Evolutionary conservation across 1,140 invertebrate species (phyloP).

Genomic region (Bombus confusus): DNA sequence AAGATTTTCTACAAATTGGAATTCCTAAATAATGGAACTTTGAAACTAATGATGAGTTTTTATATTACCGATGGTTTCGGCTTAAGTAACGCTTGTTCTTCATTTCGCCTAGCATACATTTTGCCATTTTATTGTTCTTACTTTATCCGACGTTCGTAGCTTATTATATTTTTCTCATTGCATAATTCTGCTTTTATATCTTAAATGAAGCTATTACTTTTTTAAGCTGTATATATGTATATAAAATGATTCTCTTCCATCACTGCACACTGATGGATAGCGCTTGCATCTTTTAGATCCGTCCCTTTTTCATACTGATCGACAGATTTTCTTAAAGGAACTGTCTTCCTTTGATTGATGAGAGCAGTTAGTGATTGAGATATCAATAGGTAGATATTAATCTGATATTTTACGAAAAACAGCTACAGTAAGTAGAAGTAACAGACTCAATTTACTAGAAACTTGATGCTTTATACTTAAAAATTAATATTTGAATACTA

Average conservation of each 20-base stretch:
- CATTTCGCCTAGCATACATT: too few relatives aligned
- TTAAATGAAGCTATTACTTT: too few relatives aligned
- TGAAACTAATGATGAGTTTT: too few relatives aligned
- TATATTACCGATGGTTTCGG: too few relatives aligned
- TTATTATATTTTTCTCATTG: too few relatives aligned
- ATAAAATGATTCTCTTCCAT: neutral
- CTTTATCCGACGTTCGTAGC: too few relatives aligned
- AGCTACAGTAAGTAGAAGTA: neutral
- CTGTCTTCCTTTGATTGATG: constrained; percentile 10
- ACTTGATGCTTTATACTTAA: neutral
- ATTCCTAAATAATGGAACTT: too few relatives aligned
- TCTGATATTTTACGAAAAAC: neutral
- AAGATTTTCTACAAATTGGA: too few relatives aligned
- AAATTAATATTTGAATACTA: neutral
- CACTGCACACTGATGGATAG: neutral
- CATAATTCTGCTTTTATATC: too few relatives aligned
- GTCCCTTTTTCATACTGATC: neutral
- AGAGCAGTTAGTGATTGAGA: neutral
- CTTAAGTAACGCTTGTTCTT: too few relatives aligned
- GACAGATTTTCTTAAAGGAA: neutral
- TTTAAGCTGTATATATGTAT: neutral
- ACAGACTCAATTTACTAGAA: too few relatives aligned
- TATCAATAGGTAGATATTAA: neutral
- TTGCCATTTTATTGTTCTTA: too few relatives aligned
- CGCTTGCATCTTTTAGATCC: neutral